Conservation (phyloP, 2,888 invertebrate genomes). For the Mechanitis messenoides region DNA sequence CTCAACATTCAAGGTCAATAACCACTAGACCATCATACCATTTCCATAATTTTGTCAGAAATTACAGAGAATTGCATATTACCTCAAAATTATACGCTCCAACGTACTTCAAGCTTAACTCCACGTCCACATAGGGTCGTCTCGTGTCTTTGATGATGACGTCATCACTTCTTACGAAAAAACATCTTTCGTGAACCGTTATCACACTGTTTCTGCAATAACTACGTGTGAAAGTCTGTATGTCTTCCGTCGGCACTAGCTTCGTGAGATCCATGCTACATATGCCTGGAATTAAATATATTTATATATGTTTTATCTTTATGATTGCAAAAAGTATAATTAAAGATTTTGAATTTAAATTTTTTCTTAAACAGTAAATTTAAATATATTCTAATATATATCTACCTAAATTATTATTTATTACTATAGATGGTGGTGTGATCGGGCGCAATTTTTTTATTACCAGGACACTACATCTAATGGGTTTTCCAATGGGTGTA, state of each 20-base stretch:
- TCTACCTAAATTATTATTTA: no score
- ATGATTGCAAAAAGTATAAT: neutral
- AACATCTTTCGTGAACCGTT: conserved; percentile 65
- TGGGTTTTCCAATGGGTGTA: no score
- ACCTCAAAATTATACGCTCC: conserved; percentile 43
- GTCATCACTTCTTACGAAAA: conserved; percentile 50
- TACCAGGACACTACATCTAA: no score
- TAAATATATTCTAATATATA: no score
- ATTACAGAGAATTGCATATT: neutral
- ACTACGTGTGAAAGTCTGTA: conserved; percentile 50
- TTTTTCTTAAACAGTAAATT: no score
- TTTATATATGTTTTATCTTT: neutral
- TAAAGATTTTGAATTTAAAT: no score
- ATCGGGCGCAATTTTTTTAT: no score
- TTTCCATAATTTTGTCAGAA: no score
- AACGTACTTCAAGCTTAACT: conserved; percentile 64
- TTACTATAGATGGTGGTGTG: no score
- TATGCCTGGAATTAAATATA: conserved; percentile 45
- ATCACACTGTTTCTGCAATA: conserved; percentile 57
- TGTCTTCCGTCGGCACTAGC: conserved; percentile 61
- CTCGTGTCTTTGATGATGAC: conserved; percentile 24
- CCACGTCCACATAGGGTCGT: conserved; percentile 68
- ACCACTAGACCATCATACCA: no score
- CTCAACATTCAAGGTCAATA: no score
- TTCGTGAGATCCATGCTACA: conserved; percentile 73